Evolutionary conservation across 2,797 vertebrate genomes (phyloP).

Genomic region (Phoxinus dragarum): DNA sequence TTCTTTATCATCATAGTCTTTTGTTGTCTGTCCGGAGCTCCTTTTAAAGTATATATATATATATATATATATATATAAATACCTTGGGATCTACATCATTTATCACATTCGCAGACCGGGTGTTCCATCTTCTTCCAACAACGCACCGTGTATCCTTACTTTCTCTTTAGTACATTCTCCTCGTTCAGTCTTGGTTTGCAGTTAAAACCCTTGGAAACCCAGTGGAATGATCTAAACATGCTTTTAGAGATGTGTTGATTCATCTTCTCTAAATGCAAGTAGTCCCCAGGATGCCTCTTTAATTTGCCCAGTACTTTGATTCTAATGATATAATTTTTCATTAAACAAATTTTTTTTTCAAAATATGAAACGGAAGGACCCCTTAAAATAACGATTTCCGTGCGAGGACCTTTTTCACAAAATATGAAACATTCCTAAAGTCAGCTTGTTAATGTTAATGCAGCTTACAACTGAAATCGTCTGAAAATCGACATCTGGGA

Average conservation of each 20-base stretch:
- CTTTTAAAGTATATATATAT: constrained; percentile 2
- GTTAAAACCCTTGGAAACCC: neutral
- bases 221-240: neutral
- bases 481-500: neutral
- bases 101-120: neutral
- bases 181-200: neutral
- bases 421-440: neutral
- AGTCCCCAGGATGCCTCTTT: neutral
- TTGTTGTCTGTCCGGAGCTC: constrained; percentile 1
- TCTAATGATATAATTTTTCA: neutral
- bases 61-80: neutral
- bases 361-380: neutral
- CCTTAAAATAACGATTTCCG: neutral
- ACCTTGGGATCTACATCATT: neutral
- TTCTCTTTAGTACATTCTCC: neutral
- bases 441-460: neutral
- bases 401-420: neutral
- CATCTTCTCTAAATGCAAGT: neutral
- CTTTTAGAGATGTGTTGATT: neutral
- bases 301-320: constrained; percentile 1
- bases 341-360: neutral
- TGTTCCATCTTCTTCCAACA: neutral
- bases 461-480: neutral
- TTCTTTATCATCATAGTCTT: neutral
- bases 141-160: neutral